Evolutionary conservation across 35 echinoderm and acorn worm species (phyloP), one percentile per base, ranked within the genome.

Genomic region (Ophioderma brevispina): DNA sequence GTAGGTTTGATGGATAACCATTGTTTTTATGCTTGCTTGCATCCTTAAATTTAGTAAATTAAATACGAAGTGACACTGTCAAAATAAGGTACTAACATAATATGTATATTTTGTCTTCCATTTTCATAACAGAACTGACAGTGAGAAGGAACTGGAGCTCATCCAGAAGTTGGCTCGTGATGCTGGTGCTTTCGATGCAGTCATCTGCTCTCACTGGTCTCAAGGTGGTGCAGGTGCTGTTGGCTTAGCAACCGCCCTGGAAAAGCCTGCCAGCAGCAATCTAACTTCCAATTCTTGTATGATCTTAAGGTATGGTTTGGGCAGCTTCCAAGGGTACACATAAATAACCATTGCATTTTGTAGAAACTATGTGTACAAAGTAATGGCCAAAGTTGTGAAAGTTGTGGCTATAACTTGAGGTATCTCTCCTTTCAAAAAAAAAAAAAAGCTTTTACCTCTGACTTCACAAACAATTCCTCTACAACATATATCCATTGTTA

Each of bases 281-380:
- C 94, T 70, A 80, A 93, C 75, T 99, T 99, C 87, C 79, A 99
- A 41, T 99, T 95, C 77, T 79, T 99, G 6, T 99, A 99, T 85
- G 97, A 99, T 81, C 87, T 99, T 0, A 89, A 92, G 86, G 97
- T 99, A 33, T 76, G 90, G 39, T n/a, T n/a, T n/a, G n/a, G n/a
- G n/a, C n/a, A n/a, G n/a, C n/a, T n/a, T n/a, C n/a, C n/a, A n/a
- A n/a, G n/a, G n/a, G n/a, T n/a, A n/a, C n/a, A n/a, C n/a, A n/a
- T n/a, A n/a, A n/a, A n/a, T n/a, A n/a, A n/a, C n/a, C n/a, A n/a
- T n/a, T n/a, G n/a, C n/a, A n/a, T n/a, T n/a, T n/a, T n/a, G n/a
- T n/a, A n/a, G n/a, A n/a, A n/a, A n/a, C n/a, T n/a, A n/a, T n/a
- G n/a, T n/a, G n/a, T n/a, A n/a, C n/a, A n/a, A n/a, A n/a, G n/a